Base-by-base conservation (phyloP, 2,113 vertebrate species). In the Gopherus evgoodei region DNA sequence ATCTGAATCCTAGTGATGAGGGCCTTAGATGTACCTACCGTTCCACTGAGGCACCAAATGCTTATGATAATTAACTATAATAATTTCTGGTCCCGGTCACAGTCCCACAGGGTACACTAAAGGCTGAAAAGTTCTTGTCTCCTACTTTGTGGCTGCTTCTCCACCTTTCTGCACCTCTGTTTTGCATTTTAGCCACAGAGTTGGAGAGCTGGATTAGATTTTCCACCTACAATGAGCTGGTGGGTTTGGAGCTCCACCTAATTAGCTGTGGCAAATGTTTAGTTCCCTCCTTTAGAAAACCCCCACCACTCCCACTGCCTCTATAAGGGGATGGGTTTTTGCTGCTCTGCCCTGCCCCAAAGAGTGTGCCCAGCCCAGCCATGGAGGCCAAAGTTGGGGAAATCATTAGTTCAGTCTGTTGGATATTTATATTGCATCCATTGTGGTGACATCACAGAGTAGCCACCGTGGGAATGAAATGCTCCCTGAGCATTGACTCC, bases 261-360 rank as follows among this genome's bases (percentile, higher is more conserved):
- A 0, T 75, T 8, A 2, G 52, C 87, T 78, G 11, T 62, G n/a
- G 57, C 81, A 27, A 62, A 25, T 80, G 3, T 21, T 1, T 1
- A 25, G n/a, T 88, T 11, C 2, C 42, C 29, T 56, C n/a, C n/a
- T 47, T 47, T 81, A 42, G 47, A 50, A 50, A 14, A 93, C 87
- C 27, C 16, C 24, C n/a, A 1, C 59, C 47, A 9, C 17, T 81
- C 0, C 0, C 0, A 16, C 13, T 14, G 3, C 65, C 76, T 35
- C 79, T 88, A 57, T 92, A 78, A 25, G 11, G 12, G 25, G 21
- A 16, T 27, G 11, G 75, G 6, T 27, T 13, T 25, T 25, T 21
- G 11, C n/a, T 75, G 72, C 21, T 25, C 31, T 35, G 31, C 35
- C 7, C 7, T n/a, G 31, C 31, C 35, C 3, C 5, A 72, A 12